Evolutionary conservation across 2,888 invertebrate genomes (phyloP).

Genomic region (Dioctria linearis): DNA sequence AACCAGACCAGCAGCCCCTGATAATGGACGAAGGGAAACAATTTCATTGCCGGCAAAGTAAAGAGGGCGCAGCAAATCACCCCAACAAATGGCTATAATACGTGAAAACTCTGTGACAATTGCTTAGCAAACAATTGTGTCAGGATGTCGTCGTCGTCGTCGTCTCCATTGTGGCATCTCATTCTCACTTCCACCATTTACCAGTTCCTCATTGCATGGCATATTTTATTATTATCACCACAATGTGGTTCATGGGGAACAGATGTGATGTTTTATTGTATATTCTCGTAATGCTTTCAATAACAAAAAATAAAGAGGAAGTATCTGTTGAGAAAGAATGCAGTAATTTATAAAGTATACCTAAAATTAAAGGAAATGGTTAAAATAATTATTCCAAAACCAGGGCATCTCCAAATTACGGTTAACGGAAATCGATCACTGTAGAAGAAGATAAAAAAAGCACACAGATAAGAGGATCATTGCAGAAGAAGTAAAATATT

Average conservation of each 20-base stretch:
- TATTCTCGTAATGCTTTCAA: too few relatives aligned
- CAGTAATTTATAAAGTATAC: too few relatives aligned
- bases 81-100: conserved; percentile 44
- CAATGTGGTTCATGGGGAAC: conserved; percentile 35
- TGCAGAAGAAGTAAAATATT: too few relatives aligned
- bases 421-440: too few relatives aligned
- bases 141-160: not conserved
- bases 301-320: too few relatives aligned
- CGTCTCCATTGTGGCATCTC: conserved; percentile 7
- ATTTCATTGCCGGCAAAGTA: conserved; percentile 44
- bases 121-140: conserved; percentile 57
- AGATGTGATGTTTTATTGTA: conserved; percentile 20
- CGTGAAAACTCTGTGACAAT: conserved; percentile 56
- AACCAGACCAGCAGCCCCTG: not conserved
- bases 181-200: conserved; percentile 35
- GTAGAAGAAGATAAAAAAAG: too few relatives aligned
- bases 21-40: conserved; percentile 12
- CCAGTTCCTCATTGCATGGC: not conserved
- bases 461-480: too few relatives aligned
- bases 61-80: conserved; percentile 56
- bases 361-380: too few relatives aligned
- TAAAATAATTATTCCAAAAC: too few relatives aligned
- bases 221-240: conserved; percentile 33
- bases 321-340: too few relatives aligned
- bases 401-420: too few relatives aligned